phyloP scores from a whole-genome alignment of 23 tunicate genomes.

The Halocynthia roretzi region DNA sequence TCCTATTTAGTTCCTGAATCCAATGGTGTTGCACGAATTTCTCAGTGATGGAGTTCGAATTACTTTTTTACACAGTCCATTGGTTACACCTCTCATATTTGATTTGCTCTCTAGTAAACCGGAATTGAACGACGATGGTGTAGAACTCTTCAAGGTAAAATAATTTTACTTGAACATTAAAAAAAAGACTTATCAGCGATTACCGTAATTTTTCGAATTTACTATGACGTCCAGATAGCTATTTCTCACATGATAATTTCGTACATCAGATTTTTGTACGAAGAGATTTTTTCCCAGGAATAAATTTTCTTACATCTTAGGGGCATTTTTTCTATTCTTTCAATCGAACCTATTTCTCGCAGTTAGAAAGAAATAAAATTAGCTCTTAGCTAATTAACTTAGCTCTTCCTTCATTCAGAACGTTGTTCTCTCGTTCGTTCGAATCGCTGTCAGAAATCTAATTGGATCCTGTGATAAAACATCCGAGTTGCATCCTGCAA shows the following conservation, averaged over 20 bases:
- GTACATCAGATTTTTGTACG: too few relatives aligned
- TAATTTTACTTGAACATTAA: neutral
- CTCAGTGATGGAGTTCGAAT: slow-evolving; percentile 44
- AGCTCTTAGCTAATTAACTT: neutral
- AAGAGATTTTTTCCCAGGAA: too few relatives aligned
- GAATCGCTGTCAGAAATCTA: slow-evolving; percentile 16
- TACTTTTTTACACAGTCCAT: slow-evolving; percentile 46
- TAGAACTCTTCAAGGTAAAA: slow-evolving; percentile 18
- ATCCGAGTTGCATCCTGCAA: neutral
- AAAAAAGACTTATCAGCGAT: too few relatives aligned
- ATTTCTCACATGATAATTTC: too few relatives aligned
- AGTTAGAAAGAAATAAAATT: neutral
- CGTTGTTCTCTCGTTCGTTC: slow-evolving; percentile 23
- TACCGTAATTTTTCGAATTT: too few relatives aligned
- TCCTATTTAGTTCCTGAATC: slow-evolving; percentile 30
- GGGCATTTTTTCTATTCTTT: too few relatives aligned
- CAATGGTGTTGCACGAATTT: slow-evolving; percentile 37
- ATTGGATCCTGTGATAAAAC: slow-evolving; percentile 24
- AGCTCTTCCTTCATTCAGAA: neutral
- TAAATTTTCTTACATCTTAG: too few relatives aligned
- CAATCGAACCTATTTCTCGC: too few relatives aligned
- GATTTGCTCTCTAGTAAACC: slow-evolving; percentile 18
- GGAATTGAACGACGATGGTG: slow-evolving; percentile 23
- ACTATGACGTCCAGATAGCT: too few relatives aligned
- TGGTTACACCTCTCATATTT: slow-evolving; percentile 40